Base-by-base conservation (phyloP, 2,888 invertebrate genomes). In the Girardia tigrina region DNA sequence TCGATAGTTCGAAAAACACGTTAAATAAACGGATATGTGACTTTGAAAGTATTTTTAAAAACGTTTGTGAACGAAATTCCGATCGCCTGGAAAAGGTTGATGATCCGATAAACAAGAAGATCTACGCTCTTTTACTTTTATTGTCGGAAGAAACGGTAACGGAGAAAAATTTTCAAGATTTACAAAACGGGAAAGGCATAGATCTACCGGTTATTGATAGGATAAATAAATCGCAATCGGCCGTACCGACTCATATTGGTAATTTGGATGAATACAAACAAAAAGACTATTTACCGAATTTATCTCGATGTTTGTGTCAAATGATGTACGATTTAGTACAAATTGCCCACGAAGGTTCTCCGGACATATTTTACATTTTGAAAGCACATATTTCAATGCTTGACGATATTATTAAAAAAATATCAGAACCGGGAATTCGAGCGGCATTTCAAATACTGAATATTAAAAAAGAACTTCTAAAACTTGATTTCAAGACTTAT, bases 221-320 rank as follows among this genome's bases (percentile, higher is more conserved):
- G 23, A 23, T 56, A 56, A 56, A 56, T 56, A 4, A n/a, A 56
- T 12, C 56, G 4, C 56, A 56, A 4, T 2, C 56, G n/a, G n/a
- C 56, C 23, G 56, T 56, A 56, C 56, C 56, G 23, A 56, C 56
- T n/a, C n/a, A 56, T 56, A 56, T 56, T 56, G 56, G 56, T 4
- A 56, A 56, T 56, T 56, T 56, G n/a, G 56, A 56, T 56, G n/a
- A n/a, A 4, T 56, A 56, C n/a, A 56, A 56, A 56, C 2, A 4
- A n/a, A 56, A 56, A 56, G 56, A 56, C n/a, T 56, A 56, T 56
- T 56, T 56, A n/a, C 56, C 56, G 4, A 56, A 56, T 56, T n/a
- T 56, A 4, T 56, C 56, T 4, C 56, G 56, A 20, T 56, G 56
- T 56, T n/a, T 56, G 23, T 56, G 56, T 56, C 56, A 56, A 56